Base-by-base conservation (phyloP, 1,140 invertebrate species). In the Drosophila grimshawi region DNA sequence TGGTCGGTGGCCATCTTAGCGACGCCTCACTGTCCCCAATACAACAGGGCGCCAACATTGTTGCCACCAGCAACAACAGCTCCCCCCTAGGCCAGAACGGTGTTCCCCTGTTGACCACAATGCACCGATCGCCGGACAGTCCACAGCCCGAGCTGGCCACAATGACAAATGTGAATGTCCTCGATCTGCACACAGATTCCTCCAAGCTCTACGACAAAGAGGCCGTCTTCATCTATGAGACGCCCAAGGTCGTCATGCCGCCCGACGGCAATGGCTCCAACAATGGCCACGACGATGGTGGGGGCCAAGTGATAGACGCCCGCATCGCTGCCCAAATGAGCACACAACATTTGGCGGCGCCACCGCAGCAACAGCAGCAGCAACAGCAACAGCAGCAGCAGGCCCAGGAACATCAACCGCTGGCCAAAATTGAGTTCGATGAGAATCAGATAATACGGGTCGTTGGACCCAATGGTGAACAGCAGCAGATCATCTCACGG, bases 71-170 rank as follows among this genome's bases (percentile, higher is more conserved):
- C 75, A 79, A 76, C 75, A 79, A 80, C 68, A 83, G 67, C 35
- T 81, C 86, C 7, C 86, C 80, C 3, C 55, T 81, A 52, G 86
- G 78, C 3, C 80, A 83, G 51, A 92, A 92, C 90, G 91, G 91
- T 6, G 78, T 92, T 2, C 85, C 91, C 0, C 55, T 91, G 0
- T 45, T 92, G n/a, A 89, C 90, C 56, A 80, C 86, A 2, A 91
- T 91, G 83, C 92, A 92, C 45, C 90, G 81, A 37, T 91, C 94
- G 7, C 94, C 95, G 4, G 93, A 93, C 65, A 94, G 94, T 83
- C 94, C 95, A 19, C 95, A 96, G 77, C 94, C 95, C 37, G 94
- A 96, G 86, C 93, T 96, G 66, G 95, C 96, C 43, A 96, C 96
- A 75, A 96, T 96, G 96, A 96, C 95, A 57, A 95, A 95, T 48